Conservation (phyloP, 30 jellyfish, hydroid and myxozoan species). For the Aurelia sp. region DNA sequence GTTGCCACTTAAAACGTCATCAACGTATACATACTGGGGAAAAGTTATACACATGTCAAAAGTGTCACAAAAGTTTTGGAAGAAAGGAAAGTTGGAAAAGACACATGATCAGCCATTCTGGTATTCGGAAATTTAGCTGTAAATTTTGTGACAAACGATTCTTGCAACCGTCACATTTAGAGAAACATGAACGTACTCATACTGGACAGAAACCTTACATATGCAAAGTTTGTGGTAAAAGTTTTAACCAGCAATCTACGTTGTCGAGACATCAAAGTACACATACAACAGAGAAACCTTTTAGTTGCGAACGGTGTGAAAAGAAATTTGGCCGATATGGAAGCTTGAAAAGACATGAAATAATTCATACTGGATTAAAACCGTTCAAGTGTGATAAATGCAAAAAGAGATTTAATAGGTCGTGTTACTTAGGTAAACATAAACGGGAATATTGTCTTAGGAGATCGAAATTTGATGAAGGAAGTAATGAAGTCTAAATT, state of each 20-base stretch:
- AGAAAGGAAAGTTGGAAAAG: constrained; percentile 18
- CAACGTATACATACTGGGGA: constrained; percentile 42
- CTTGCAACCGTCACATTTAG: constrained; percentile 5
- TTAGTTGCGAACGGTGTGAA: constrained; percentile 46
- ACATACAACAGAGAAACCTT: constrained; percentile 40
- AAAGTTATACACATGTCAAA: background rate
- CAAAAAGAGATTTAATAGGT: constrained; percentile 25
- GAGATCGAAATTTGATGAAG: no score
- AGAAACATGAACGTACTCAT: constrained; percentile 31
- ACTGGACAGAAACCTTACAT: constrained; percentile 19
- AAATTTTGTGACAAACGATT: constrained; percentile 41
- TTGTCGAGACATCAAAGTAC: constrained; percentile 34
- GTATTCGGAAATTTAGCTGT: constrained; percentile 25
- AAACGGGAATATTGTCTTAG: background rate
- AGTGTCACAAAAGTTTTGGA: constrained; percentile 25
- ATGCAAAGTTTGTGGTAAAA: constrained; percentile 21
- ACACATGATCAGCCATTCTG: constrained; percentile 37
- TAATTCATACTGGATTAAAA: constrained; percentile 60
- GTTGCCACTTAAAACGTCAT: constrained; percentile 34
- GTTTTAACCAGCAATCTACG: constrained; percentile 30
- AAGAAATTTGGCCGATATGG: constrained; percentile 37
- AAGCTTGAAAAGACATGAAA: constrained; percentile 50
- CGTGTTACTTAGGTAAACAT: constrained; percentile 29
- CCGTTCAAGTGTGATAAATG: constrained; percentile 42
- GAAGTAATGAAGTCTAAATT: no score